Evolutionary conservation across 1,140 invertebrate genomes (phyloP).

Genomic region (Zaprionus inermis): DNA sequence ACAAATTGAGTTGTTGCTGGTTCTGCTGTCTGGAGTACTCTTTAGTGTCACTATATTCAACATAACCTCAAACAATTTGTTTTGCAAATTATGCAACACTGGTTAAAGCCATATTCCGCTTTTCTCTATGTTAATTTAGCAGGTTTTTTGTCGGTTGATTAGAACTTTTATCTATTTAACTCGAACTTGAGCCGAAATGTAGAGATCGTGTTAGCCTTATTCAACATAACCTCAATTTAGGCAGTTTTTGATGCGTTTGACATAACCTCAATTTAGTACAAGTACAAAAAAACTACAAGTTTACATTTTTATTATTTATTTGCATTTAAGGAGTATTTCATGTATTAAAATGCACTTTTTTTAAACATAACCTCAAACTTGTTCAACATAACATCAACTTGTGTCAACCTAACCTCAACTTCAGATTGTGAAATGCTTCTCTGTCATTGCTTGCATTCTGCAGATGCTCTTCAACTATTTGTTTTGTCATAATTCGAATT

Average conservation of each 20-base stretch:
- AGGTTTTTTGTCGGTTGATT: too few species aligned
- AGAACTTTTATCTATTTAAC: too few species aligned
- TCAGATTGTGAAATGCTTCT: background rate
- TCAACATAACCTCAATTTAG: too few species aligned
- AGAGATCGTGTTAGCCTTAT: too few species aligned
- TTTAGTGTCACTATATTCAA: background rate
- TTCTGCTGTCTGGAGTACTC: too few species aligned
- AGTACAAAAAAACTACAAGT: too few species aligned
- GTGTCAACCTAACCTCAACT: background rate
- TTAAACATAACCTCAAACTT: background rate
- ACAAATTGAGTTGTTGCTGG: background rate
- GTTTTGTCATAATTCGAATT: conserved; percentile 27
- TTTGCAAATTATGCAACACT: background rate
- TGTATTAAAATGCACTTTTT: background rate
- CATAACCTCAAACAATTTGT: background rate
- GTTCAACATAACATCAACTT: background rate
- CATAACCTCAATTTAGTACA: background rate
- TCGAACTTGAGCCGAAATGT: too few species aligned
- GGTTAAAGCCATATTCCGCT: too few species aligned
- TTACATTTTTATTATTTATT: too few species aligned
- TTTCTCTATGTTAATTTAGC: too few species aligned
- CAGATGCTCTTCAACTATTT: conserved; percentile 14
- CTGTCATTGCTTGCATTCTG: conserved; percentile 10
- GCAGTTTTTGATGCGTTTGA: background rate
- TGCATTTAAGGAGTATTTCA: background rate